These are phyloP conservation scores for Tachypleus tridentatus DNA, from an alignment of 1,140 invertebrate species.

Conservation along the genomic window DNA sequence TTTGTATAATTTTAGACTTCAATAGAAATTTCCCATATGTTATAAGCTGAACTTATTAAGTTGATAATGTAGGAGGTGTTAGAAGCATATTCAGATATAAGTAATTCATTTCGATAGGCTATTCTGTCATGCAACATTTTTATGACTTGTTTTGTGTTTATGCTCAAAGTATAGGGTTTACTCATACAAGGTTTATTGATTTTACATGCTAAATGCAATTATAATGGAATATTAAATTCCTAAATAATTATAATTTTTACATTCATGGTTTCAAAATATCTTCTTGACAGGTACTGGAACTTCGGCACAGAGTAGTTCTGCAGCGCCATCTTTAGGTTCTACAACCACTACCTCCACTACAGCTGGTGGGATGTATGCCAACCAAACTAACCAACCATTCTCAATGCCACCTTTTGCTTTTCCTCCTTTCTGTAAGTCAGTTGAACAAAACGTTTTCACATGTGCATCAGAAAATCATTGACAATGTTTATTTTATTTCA, in stretches of 20 bases:
- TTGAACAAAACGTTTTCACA: too few relatives aligned
- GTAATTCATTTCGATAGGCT: too few relatives aligned
- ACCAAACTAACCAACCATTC: conserved; percentile 11
- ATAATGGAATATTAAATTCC: neutral
- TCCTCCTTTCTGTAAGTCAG: conserved; percentile 27
- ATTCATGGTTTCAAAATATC: conserved; percentile 14
- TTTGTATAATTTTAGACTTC: too few relatives aligned
- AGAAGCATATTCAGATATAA: too few relatives aligned
- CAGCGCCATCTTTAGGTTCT: neutral
- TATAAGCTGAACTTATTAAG: too few relatives aligned
- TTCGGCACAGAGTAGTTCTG: neutral
- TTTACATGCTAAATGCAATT: neutral
- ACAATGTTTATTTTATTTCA: too few relatives aligned
- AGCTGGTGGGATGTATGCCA: neutral
- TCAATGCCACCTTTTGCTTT: conserved; percentile 29
- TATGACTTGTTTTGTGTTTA: neutral
- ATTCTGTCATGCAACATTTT: neutral
- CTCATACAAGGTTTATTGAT: too few relatives aligned
- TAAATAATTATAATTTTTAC: neutral
- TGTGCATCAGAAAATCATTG: too few relatives aligned
- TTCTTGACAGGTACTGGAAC: neutral
- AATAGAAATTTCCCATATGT: too few relatives aligned
- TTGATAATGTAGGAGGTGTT: too few relatives aligned
- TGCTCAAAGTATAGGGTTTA: neutral
- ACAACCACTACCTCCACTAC: conserved; percentile 3